Evolutionary conservation across 2,888 invertebrate species (phyloP).

Genomic region (Drosophila parthenogenetica): DNA sequence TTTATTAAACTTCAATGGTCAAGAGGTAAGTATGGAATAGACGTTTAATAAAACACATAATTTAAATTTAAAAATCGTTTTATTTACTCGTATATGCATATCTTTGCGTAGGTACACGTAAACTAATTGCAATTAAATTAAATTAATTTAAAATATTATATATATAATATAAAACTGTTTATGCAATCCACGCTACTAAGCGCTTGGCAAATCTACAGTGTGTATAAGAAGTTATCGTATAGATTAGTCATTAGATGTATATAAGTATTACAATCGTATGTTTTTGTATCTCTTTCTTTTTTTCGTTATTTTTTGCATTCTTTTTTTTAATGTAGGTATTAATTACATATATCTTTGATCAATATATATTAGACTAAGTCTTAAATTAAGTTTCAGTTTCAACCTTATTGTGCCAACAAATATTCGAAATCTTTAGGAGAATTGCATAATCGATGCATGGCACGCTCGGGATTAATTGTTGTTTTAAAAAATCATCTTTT

Average conservation of each 20-base stretch:
- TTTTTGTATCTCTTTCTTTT: slow-evolving; percentile 25
- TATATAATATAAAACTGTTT: slow-evolving; percentile 36
- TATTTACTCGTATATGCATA: slow-evolving; percentile 56
- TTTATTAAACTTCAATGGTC: too few species aligned
- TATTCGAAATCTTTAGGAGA: slow-evolving; percentile 75
- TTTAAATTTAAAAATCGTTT: slow-evolving; percentile 61
- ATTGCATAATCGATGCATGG: slow-evolving; percentile 75
- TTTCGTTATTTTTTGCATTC: slow-evolving; percentile 3
- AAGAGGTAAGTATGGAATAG: too few species aligned
- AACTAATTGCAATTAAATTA: slow-evolving; percentile 61
- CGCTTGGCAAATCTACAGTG: slow-evolving; percentile 42
- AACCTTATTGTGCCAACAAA: slow-evolving; percentile 67
- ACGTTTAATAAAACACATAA: neutral
- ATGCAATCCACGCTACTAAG: slow-evolving; percentile 26
- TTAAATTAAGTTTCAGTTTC: slow-evolving; percentile 62
- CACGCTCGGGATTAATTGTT: slow-evolving; percentile 73
- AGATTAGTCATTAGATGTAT: slow-evolving; percentile 44
- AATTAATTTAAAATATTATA: slow-evolving; percentile 45
- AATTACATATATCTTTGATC: slow-evolving; percentile 74
- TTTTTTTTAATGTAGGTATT: slow-evolving; percentile 27
- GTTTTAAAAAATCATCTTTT: slow-evolving; percentile 9
- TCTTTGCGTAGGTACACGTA: slow-evolving; percentile 62
- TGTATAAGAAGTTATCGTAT: slow-evolving; percentile 33
- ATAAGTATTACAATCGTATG: slow-evolving; percentile 38
- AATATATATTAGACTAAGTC: slow-evolving; percentile 63